phyloP scores from a whole-genome alignment of 2,113 vertebrate genomes.

The Potamarius usumacintae region DNA sequence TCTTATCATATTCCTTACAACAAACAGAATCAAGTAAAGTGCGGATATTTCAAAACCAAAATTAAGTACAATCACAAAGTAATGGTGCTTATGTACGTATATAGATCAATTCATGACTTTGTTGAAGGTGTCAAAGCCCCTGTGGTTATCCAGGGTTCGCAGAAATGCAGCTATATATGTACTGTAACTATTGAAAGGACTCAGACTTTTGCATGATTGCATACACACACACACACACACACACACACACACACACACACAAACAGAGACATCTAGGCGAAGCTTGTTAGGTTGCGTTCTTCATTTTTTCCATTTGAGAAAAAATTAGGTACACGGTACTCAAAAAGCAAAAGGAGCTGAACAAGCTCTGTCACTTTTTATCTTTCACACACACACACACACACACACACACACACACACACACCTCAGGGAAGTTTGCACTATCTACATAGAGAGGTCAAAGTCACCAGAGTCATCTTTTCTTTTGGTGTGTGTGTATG shows the following conservation, averaged over 20 bases:
- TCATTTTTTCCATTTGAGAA: not conserved
- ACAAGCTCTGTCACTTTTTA: not conserved
- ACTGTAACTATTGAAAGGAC: not conserved
- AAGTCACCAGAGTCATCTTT: not conserved
- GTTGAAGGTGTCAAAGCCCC: not conserved
- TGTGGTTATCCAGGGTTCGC: not conserved
- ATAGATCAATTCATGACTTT: not conserved
- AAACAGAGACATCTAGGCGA: not conserved
- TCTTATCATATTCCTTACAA: not conserved
- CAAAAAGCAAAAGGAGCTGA: not conserved
- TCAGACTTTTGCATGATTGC: not conserved
- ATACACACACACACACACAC: conserved; percentile 13
- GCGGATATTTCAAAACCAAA: not conserved
- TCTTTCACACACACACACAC: not conserved
- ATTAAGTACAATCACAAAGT: not conserved
- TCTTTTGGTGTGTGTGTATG: not conserved
- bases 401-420: not conserved
- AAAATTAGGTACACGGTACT: not conserved
- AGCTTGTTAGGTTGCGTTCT: not conserved
- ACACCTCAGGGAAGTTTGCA: not conserved
- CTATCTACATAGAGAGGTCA: not conserved
- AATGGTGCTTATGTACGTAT: not conserved
- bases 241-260: conserved; percentile 21
- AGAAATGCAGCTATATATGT: not conserved
- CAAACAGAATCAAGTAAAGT: not conserved